phyloP scores from a whole-genome alignment of 2,888 invertebrate species.

The Pseudeuparius sepicola region DNA sequence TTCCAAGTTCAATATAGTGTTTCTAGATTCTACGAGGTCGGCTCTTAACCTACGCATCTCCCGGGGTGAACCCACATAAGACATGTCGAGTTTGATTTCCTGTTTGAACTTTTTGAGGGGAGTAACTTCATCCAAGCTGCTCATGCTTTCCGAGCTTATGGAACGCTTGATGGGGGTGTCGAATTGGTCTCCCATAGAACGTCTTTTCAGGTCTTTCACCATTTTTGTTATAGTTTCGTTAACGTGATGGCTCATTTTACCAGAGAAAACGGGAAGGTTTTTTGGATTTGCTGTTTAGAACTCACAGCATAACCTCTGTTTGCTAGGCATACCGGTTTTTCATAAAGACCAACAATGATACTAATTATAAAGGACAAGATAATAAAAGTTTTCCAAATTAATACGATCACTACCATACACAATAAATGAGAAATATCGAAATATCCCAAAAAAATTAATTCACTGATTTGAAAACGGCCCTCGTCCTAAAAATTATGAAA shows the following conservation, averaged over 20 bases:
- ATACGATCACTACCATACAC: too few relatives aligned
- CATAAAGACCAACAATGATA: too few relatives aligned
- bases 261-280: too few relatives aligned
- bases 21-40: constrained; percentile 51
- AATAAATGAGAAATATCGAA: too few relatives aligned
- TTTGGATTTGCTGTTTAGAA: too few relatives aligned
- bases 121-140: constrained; percentile 27
- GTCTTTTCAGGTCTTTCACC: constrained; percentile 31
- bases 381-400: too few relatives aligned
- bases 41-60: constrained; percentile 54
- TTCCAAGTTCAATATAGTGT: constrained; percentile 47
- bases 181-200: constrained; percentile 15
- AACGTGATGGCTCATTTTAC: constrained; percentile 24
- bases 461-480: too few relatives aligned
- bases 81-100: constrained; percentile 27
- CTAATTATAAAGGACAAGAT: too few relatives aligned
- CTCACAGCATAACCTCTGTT: too few relatives aligned
- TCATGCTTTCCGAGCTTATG: constrained; percentile 19
- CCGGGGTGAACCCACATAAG: constrained; percentile 49
- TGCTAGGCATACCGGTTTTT: too few relatives aligned
- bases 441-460: too few relatives aligned
- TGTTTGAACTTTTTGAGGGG: constrained; percentile 29
- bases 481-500: too few relatives aligned
- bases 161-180: constrained; percentile 26
- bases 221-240: constrained; percentile 34